Evolutionary conservation across 2,797 vertebrate species (phyloP).

Genomic region (Hydrocynus forskahlii): DNA sequence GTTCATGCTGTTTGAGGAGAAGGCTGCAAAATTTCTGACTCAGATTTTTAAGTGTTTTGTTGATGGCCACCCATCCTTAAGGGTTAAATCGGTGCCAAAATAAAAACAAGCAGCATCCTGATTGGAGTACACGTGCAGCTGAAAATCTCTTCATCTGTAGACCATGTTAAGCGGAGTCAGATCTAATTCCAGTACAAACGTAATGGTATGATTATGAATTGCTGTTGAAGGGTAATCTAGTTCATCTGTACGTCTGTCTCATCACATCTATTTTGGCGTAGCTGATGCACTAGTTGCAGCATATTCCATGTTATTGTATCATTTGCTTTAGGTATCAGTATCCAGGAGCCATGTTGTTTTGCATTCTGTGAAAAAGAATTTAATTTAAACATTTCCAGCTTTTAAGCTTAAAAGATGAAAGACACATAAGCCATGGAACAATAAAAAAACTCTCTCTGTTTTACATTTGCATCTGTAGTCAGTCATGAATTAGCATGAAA

Average conservation of each 20-base stretch:
- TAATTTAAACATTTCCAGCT: background rate
- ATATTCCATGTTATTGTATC: background rate
- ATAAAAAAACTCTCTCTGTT: background rate
- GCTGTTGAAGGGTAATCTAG: constrained; percentile 4
- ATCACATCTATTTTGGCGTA: background rate
- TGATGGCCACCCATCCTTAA: background rate
- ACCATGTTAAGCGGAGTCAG: background rate
- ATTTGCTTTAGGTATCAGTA: background rate
- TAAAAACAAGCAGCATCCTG: background rate
- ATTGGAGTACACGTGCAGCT: background rate
- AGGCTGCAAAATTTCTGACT: background rate
- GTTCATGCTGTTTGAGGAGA: background rate
- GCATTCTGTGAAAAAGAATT: background rate
- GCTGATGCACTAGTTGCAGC: background rate
- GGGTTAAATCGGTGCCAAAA: no score
- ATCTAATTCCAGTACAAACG: background rate
- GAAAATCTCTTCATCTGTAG: background rate
- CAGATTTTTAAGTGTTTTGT: background rate
- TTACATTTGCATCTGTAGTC: background rate
- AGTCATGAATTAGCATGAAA: constrained; percentile 22
- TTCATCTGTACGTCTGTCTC: background rate
- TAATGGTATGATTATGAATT: constrained; percentile 14
- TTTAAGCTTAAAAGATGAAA: background rate
- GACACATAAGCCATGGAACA: background rate
- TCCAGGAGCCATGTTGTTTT: background rate